phyloP scores from a whole-genome alignment of 1,140 invertebrate species.

The Megalonaias nervosa region DNA sequence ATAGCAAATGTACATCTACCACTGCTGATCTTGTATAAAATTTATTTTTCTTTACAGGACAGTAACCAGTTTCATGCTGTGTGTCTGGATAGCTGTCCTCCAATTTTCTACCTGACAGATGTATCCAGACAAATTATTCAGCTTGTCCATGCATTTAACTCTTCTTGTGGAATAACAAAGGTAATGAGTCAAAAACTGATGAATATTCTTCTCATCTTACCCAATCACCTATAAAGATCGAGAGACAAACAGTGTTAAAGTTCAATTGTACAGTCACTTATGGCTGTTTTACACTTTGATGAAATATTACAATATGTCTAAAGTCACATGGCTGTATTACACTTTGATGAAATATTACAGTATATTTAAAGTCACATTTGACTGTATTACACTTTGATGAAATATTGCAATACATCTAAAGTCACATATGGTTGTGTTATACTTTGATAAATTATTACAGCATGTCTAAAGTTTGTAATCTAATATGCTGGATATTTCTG shows the following conservation, averaged over 20 bases:
- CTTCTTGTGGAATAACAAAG: conserved; percentile 72
- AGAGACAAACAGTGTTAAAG: background rate
- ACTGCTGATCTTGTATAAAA: no score
- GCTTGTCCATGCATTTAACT: conserved; percentile 89
- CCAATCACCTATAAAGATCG: no score
- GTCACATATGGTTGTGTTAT: no score
- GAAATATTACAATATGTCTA: no score
- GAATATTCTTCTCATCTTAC: no score
- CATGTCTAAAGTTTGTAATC: background rate
- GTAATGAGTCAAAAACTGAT: conserved; percentile 4
- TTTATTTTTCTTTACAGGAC: conserved; percentile 75
- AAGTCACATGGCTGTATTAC: no score
- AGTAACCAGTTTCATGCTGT: conserved; percentile 98
- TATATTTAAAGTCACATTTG: background rate
- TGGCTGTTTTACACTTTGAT: background rate
- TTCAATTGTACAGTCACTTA: background rate
- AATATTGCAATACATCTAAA: background rate
- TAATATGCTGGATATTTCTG: no score
- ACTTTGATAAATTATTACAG: background rate
- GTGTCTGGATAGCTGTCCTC: conserved; percentile 95
- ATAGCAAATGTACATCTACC: no score
- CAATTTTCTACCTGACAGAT: conserved; percentile 93
- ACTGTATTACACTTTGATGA: background rate
- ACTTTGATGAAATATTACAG: no score
- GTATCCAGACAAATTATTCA: conserved; percentile 85